These are phyloP conservation scores for Peribatodes rhomboidaria DNA, from an alignment of 2,888 invertebrate genomes.

Conservation along the genomic window DNA sequence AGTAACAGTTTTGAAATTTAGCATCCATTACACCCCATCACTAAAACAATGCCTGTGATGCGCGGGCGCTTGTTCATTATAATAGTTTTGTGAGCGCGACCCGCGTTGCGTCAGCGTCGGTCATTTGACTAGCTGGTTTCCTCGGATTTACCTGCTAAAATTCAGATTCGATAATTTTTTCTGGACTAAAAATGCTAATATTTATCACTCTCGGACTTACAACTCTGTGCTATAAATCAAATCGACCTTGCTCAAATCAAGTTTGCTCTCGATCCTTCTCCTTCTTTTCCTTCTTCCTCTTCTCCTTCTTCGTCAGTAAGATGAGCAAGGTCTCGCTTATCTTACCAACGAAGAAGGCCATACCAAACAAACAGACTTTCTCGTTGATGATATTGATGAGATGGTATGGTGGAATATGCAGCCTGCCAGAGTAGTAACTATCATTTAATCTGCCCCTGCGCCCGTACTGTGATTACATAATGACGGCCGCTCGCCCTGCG, in stretches of 20 bases:
- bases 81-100: constrained; percentile 51
- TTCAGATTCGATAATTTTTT: no score
- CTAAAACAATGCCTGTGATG: constrained; percentile 34
- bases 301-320: no score
- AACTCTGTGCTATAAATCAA: no score
- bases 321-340: no score
- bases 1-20: no score
- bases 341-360: background rate
- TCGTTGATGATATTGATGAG: no score
- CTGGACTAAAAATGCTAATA: no score
- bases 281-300: no score
- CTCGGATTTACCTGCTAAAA: background rate
- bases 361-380: background rate
- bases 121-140: background rate
- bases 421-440: background rate
- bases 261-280: no score
- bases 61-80: constrained; percentile 49
- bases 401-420: background rate
- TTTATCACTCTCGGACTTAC: no score
- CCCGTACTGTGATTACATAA: constrained; percentile 51
- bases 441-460: constrained; percentile 1
- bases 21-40: constrained; percentile 34
- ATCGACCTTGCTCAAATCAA: no score
- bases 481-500: constrained; percentile 39
- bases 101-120: constrained; percentile 27